Evolutionary conservation across 2,797 vertebrate species (phyloP), one percentile per base, ranked within the genome.

Genomic region (Lemur catta): DNA sequence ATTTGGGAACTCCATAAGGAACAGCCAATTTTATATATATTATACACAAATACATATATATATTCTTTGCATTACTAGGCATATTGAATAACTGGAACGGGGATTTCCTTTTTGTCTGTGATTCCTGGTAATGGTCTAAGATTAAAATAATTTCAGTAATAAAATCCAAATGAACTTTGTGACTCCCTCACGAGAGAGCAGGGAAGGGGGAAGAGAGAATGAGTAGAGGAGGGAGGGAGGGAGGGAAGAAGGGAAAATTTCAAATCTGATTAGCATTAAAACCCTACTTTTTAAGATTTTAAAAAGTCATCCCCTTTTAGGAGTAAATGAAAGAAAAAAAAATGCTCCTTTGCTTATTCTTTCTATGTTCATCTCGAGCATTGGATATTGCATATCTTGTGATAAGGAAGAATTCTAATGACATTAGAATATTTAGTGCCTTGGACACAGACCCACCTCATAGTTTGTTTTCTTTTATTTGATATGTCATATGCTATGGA

Each of bases 111-210:
- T 61, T 67, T 85, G 4, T 89, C 30, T 94, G 2, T 89, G 94
- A 76, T 91, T 96, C 46, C 86, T 84, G 81, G 61, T 82, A 85
- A 69, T 55, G 33, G 4, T 85, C 52, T 84, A 93, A 95, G 46
- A 55, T 80, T 95, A 95, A 97, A 98, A 96, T 90, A 90, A 97
- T 95, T 98, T 97, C 81, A 98, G n/a, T 84, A 95, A 95, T 97
- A 94, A 97, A 97, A 97, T 87, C 10, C 93, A 85, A 95, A 93
- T 88, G 93, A 98, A 93, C 91, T 96, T 72, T 96, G 75, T 94
- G 90, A 97, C 94, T 98, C 79, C 38, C 94, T 18, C 18, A 67
- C 57, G 43, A 80, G 84, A 84, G 12, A 91, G 11, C 6, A 0
- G 46, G 38, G 63, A 11, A 78, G 26, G 17, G 2, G 3, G 14